Conservation (phyloP, 2,113 vertebrate species). For the Leuciscus idus region DNA sequence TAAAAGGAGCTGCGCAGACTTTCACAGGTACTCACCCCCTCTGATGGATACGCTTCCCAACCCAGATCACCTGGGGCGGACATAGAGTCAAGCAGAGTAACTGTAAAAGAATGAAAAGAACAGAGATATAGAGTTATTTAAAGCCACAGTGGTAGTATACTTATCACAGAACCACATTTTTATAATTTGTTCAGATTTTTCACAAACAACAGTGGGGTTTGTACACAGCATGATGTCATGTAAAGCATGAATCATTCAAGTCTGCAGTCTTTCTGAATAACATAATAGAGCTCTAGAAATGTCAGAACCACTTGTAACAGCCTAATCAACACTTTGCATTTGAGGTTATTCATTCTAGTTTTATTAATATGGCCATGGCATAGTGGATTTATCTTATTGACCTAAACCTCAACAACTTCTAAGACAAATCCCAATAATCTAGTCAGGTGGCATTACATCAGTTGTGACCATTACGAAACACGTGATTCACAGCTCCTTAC, state of each 20-base stretch:
- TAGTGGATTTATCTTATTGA: not conserved
- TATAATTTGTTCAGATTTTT: not conserved
- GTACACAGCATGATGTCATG: not conserved
- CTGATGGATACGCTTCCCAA: conserved; percentile 71
- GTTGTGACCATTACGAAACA: not conserved
- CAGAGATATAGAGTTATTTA: not conserved
- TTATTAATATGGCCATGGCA: not conserved
- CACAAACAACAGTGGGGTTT: not conserved
- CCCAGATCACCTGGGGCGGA: conserved; percentile 70
- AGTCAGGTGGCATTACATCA: not conserved
- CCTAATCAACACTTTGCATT: not conserved
- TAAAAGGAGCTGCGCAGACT: not conserved
- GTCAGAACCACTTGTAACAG: not conserved
- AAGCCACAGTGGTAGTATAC: too few relatives aligned
- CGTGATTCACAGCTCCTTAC: not conserved
- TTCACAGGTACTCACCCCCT: conserved; percentile 67
- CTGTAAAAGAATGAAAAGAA: conserved; percentile 47
- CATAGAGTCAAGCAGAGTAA: conserved; percentile 71
- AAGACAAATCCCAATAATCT: not conserved
- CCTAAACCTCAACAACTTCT: not conserved
- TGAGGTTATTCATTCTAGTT: not conserved
- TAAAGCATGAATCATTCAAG: conserved; percentile 28
- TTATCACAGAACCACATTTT: not conserved
- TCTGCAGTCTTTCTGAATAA: not conserved
- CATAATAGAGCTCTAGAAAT: not conserved